phyloP scores from a whole-genome alignment of 2,113 vertebrate species.

The Piliocolobus tephrosceles region DNA sequence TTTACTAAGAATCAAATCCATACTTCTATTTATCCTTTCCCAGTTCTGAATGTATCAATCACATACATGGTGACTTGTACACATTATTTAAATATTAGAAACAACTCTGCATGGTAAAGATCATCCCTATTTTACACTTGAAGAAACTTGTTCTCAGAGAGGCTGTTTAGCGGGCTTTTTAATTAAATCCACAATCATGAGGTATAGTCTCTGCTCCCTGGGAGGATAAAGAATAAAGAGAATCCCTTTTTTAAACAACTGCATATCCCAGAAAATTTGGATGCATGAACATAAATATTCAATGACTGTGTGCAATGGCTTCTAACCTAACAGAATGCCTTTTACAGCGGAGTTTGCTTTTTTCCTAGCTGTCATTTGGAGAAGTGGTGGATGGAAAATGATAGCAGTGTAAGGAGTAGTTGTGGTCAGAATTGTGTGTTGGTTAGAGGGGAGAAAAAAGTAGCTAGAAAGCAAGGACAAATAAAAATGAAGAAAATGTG shows the following conservation, averaged over 20 bases:
- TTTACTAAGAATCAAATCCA: background rate
- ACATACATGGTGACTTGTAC: background rate
- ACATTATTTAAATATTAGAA: background rate
- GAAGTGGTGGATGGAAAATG: background rate
- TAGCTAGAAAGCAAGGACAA: background rate
- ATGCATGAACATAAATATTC: background rate
- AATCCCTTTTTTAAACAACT: background rate
- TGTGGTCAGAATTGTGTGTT: background rate
- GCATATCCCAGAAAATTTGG: background rate
- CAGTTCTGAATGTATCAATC: background rate
- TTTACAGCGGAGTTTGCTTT: background rate
- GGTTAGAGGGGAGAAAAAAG: background rate
- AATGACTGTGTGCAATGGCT: background rate
- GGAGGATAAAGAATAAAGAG: background rate
- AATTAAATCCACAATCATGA: background rate
- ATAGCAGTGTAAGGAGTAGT: no score
- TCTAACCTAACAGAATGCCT: background rate
- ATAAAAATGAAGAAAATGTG: background rate
- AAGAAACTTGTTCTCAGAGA: conserved; percentile 7
- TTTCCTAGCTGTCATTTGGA: background rate
- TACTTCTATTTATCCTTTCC: background rate
- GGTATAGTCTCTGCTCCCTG: background rate
- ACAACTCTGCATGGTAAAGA: background rate
- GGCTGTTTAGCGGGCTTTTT: background rate
- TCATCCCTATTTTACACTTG: background rate